Evolutionary conservation across 2,888 invertebrate species (phyloP), one percentile per base, ranked within the genome.

Genomic region (Gonocerus acuteangulatus): DNA sequence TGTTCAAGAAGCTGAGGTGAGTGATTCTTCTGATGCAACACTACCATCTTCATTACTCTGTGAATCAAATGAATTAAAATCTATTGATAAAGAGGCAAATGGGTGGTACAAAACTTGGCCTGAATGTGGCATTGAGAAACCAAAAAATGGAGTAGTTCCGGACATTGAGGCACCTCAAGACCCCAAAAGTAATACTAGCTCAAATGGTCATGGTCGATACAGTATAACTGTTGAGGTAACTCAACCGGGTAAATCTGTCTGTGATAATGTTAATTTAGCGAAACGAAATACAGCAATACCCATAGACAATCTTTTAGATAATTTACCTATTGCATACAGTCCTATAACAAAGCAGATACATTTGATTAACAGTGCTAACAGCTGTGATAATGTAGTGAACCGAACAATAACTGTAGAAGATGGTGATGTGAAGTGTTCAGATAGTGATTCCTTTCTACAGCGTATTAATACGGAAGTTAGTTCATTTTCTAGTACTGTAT

Each of bases 291-390:
- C 63, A 45, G 66, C 71, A 63, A 76, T 79, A 71, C 80, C 80
- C 72, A 77, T 86, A 65, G 83, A 83, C 71, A 83, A 84, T 74
- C 84, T 86, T 57, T 74, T 87, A 69, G 83, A 85, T 71, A 84
- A 80, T 72, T 85, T 87, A 77, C 84, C 86, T 67, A 74, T 87
- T 66, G 84, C 85, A 2, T 87, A 86, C 74, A 86, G 84, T 72
- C 86, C 86, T 13, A 78, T 84, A 49, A 86, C 86, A 21, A 86
- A 84, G 72, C 84, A 86, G 69, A 74, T 86, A 65, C 85, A 85
- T 73, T 63, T 76, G 70, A 67, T 69, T 21, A 45, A 62, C 42
- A 64, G 62, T 19, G 78, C 76, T 74, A 78, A 77, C 68, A 78
- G 77, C 56, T 78, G 51, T 36, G 47, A 57, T 63, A 51, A 61